Base-by-base conservation (phyloP, 1,140 invertebrate genomes). In the Bombus consobrinus region DNA sequence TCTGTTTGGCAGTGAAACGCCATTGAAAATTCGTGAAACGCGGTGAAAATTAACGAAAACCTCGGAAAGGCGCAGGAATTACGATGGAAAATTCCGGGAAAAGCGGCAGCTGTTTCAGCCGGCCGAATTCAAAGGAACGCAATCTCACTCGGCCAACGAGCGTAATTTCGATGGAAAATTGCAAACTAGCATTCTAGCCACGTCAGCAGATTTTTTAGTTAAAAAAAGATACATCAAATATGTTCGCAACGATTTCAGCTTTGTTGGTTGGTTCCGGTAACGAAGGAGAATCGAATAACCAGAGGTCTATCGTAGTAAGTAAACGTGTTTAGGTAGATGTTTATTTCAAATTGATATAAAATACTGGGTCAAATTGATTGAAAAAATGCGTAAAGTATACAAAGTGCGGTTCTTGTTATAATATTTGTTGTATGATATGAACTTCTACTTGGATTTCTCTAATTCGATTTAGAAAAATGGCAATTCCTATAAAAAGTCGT, bases 21-120 rank as follows among this genome's bases (percentile, higher is more conserved):
- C 39, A n/a, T 41, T 72, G 69, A 34, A 72, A 72, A 72, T 25
- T 34, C 41, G 41, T 9, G 72, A 74, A 43, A n/a, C 37, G 47
- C 22, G 74, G 8, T 37, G 74, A 76, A 59, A 76, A 76, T 76
- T 59, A 76, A 76, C 53, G 74, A 39, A 59, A 75, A 75, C 22
- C 18, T 43, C 22, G 43, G 28, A 10, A 62, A 62, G 25, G 59
- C 28, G 25, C 47, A 9, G 72, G 22, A 39, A 74, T 74, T 47
- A 74, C 41, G n/a, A 74, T 74, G 34, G 68, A 68, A 68, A 72
- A 41, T 72, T 76, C 53, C 22, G 22, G 3, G 34, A 12, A 37
- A 34, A 9, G 66, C 62, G 62, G 64, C 15, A 34, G 32, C 15
- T 18, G 39, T 73, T 73, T 32, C 71, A 47, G n/a, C 41, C 71